These are phyloP conservation scores for Oikopleura albicans DNA, from an alignment of 23 tunicate genomes.

Conservation along the genomic window DNA sequence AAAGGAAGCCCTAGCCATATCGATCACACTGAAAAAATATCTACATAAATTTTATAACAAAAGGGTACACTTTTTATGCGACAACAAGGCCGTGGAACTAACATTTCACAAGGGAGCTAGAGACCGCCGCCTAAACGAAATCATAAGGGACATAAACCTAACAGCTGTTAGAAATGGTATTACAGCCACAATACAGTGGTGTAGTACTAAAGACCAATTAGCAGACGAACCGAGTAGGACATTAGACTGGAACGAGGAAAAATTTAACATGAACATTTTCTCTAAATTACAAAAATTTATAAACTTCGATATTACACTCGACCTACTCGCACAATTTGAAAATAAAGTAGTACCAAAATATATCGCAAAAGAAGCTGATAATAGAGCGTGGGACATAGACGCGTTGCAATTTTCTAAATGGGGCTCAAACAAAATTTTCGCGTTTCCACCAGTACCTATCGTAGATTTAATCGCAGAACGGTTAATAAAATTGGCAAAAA, in stretches of 20 bases:
- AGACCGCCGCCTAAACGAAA: neutral
- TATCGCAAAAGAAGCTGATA: neutral
- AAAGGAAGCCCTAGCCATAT: neutral
- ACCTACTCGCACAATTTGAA: neutral
- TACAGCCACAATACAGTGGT: neutral
- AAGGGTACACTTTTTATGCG: neutral
- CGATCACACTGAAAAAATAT: neutral
- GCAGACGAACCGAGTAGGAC: constrained; percentile 5
- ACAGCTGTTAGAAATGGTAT: neutral
- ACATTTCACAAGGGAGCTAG: neutral
- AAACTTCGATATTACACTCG: neutral
- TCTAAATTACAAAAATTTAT: neutral
- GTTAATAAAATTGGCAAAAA: too few relatives aligned
- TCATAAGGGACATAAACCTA: neutral
- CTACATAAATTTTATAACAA: neutral
- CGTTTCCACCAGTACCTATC: neutral
- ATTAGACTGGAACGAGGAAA: neutral
- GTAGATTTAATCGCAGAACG: neutral
- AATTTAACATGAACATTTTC: neutral
- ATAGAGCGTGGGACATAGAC: neutral
- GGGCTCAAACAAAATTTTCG: neutral
- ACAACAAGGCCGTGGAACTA: neutral
- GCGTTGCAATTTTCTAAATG: neutral
- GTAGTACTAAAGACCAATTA: neutral
- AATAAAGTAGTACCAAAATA: neutral